Base-by-base conservation (phyloP, 2,888 invertebrate genomes). In the Aspidapion aeneum region DNA sequence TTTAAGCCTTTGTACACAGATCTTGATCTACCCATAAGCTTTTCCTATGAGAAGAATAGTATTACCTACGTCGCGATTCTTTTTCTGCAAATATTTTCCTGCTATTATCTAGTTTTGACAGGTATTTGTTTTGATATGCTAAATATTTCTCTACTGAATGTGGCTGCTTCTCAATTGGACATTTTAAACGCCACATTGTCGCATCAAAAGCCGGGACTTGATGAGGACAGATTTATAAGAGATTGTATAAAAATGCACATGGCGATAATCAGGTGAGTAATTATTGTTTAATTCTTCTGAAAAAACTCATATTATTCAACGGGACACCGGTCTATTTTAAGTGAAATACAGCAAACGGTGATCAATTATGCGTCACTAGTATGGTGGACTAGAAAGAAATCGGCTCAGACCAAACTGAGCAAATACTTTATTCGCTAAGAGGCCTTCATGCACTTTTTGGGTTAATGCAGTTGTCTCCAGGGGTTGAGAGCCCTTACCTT, bases 61-160 rank as follows among this genome's bases (percentile, higher is more conserved):
- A 16, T 51, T 1, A 58, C 57, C 2, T 61, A 21, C 20, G 17
- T 48, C 12, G 1, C 51, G 1, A 12, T 63, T n/a, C 22, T 61
- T 7, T n/a, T n/a, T 19, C 21, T 63, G 20, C 63, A 63, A 61
- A 52, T 60, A 17, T 61, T 60, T 18, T 60, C 50, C 16, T 17
- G 16, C 52, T 63, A 57, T 19, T 63, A 63, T 48, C 52, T 63
- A 1, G 61, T 63, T 1, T 60, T 63, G 61, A 63, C 60, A 18
- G 63, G 63, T 17, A 63, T 63, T 3, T 7, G 52, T 18, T 63
- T 61, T n/a, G 61, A 63, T 54, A 57, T 63, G 60, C 56, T 63
- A 9, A 54, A 62, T 35, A 52, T 63, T 5, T 57, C 57, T 5
- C 35, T 63, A 20, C 52, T 61, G 17, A 63, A 63, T 49, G 55